phyloP scores from a whole-genome alignment of 2,797 vertebrate genomes.

The Morus bassanus region DNA sequence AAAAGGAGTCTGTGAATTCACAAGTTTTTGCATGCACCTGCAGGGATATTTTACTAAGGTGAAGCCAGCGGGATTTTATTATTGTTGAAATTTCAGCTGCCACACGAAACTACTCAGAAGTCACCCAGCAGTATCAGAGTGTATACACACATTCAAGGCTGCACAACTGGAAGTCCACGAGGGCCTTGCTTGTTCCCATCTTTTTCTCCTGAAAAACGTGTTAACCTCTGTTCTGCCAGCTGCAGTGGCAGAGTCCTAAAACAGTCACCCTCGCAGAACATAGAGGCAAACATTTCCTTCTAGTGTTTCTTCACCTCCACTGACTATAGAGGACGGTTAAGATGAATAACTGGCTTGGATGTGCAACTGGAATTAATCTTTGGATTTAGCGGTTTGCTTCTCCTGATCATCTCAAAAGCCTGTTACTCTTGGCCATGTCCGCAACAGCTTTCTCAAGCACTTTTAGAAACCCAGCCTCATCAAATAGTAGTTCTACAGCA shows the following conservation, averaged over 20 bases:
- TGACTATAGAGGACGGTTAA: background rate
- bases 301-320: background rate
- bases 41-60: background rate
- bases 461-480: background rate
- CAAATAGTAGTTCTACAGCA: background rate
- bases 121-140: background rate
- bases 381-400: background rate
- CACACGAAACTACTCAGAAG: background rate
- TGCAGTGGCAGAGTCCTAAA: background rate
- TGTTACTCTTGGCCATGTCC: background rate
- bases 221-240: background rate
- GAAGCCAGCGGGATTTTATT: background rate
- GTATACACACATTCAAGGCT: accelerated
- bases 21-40: background rate
- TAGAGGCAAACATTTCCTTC: background rate
- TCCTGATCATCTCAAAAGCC: background rate
- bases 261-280: background rate
- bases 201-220: background rate
- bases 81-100: background rate
- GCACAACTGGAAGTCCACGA: background rate
- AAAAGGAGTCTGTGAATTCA: background rate
- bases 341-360: background rate
- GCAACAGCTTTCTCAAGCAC: background rate
- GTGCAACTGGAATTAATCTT: background rate
- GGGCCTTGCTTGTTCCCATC: background rate